Evolutionary conservation across 1,140 invertebrate species (phyloP).

Genomic region (Drosophila erecta): DNA sequence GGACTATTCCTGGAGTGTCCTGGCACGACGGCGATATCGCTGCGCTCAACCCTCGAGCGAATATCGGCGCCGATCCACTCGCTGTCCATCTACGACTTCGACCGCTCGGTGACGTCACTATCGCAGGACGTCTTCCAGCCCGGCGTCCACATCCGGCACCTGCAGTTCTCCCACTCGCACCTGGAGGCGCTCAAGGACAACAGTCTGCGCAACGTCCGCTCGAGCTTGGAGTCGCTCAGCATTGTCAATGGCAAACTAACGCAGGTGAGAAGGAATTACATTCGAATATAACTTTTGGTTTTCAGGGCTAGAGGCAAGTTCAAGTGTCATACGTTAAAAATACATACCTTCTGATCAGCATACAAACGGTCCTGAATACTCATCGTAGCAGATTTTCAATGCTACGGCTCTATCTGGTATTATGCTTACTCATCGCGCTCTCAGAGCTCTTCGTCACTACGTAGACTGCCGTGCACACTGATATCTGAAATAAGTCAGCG

Average conservation of each 20-base stretch:
- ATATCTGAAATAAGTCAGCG: too few species aligned
- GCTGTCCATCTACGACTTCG: constrained; percentile 93
- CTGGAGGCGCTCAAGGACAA: constrained; percentile 91
- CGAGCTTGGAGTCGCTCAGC: constrained; percentile 91
- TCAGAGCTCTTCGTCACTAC: too few species aligned
- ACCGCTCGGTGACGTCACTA: constrained; percentile 90
- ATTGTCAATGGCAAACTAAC: constrained; percentile 92
- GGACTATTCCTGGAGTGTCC: constrained; percentile 95
- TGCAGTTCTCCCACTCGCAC: constrained; percentile 93
- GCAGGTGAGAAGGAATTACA: constrained; percentile 72
- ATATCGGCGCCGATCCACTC: constrained; percentile 90
- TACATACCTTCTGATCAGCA: too few species aligned
- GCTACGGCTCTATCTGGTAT: too few species aligned
- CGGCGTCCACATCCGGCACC: constrained; percentile 90
- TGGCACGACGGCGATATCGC: constrained; percentile 85
- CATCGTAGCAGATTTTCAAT: too few species aligned
- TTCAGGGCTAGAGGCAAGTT: too few species aligned
- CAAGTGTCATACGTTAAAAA: too few species aligned
- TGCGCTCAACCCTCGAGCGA: constrained; percentile 85
- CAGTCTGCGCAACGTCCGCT: constrained; percentile 89
- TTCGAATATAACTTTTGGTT: too few species aligned
- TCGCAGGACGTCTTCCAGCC: constrained; percentile 89
- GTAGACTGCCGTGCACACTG: too few species aligned
- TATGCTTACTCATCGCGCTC: too few species aligned
- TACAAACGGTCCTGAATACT: too few species aligned